These are phyloP conservation scores for Cyrtorhinus lividipennis DNA, from an alignment of 1,140 invertebrate genomes.

Conservation along the genomic window DNA sequence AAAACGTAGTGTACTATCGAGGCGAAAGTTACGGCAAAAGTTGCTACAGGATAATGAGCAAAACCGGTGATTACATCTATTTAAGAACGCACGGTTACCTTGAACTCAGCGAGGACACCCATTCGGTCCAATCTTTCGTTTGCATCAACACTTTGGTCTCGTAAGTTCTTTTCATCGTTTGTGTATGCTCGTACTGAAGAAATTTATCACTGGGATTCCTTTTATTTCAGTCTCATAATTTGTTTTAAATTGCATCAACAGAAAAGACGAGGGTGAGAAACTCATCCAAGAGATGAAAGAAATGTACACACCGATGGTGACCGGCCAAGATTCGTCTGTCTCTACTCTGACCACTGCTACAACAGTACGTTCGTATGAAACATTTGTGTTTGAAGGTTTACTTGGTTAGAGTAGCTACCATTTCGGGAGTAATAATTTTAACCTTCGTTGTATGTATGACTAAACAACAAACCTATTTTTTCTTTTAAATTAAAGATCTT, in stretches of 20 bases:
- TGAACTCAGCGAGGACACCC: slow-evolving; percentile 52
- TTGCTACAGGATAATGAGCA: slow-evolving; percentile 62
- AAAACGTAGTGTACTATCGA: slow-evolving; percentile 70
- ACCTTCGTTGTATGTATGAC: too few relatives aligned
- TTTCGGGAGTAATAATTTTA: too few relatives aligned
- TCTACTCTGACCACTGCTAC: slow-evolving; percentile 34
- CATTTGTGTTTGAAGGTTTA: too few relatives aligned
- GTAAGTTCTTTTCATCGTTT: slow-evolving; percentile 38
- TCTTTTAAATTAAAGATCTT: too few relatives aligned
- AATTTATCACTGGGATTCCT: too few relatives aligned
- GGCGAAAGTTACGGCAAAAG: slow-evolving; percentile 57
- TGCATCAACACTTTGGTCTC: slow-evolving; percentile 68
- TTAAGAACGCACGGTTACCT: slow-evolving; percentile 61
- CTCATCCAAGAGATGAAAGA: slow-evolving; percentile 56
- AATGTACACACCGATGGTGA: slow-evolving; percentile 44
- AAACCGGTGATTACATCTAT: slow-evolving; percentile 65
- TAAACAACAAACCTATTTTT: too few relatives aligned
- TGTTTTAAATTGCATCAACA: slow-evolving; percentile 21
- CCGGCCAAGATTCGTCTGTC: slow-evolving; percentile 36
- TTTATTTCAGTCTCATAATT: too few relatives aligned
- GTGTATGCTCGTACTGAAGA: too few relatives aligned
- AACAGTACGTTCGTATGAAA: too few relatives aligned
- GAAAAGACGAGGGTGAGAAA: slow-evolving; percentile 49
- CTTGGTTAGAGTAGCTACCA: too few relatives aligned
- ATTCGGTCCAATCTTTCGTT: slow-evolving; percentile 61